Base-by-base conservation (phyloP, 2,113 vertebrate genomes). In the Rhabdornis inornatus region DNA sequence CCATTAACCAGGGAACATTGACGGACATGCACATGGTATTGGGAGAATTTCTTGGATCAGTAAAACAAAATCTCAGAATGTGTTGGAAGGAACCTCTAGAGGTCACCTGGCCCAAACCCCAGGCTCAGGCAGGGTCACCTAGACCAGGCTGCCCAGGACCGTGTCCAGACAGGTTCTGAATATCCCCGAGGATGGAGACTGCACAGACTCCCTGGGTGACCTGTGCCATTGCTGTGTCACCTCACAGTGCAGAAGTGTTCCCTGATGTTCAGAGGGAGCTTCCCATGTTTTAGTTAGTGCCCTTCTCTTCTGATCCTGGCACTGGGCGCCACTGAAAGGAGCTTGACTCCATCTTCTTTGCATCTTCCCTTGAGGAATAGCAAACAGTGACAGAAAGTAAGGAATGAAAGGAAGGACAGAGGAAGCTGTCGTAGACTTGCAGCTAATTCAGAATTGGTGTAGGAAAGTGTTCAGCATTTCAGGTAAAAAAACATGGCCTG, bases 1-100 rank as follows among this genome's bases (percentile, higher is more conserved):
- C 50, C 27, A 5, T 86, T 92, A 84, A 47, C 35, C 64, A n/a
- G 35, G 22, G 55, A 37, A 64, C 45, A 40, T 60, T 87, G 39
- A 23, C 21, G 61, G 70, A 74, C 66, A 47, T 50, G 11, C 2
- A 1, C 24, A 7, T 0, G 0, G 39, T 37, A 42, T 82, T 93
- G 47, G 68, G 15, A 84, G 74, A 11, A 21, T 76, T 17, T 57
- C 53, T 28, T 92, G 70, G 44, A 33, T 63, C 13, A 15, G 17
- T 52, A 35, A 75, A 83, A 77, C 9, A 64, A 60, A 71, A 23
- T n/a, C 55, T 56, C 18, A 33, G 64, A 56, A 18, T 44, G 6
- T 28, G 16, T 10, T 74, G 89, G 56, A 17, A 57, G 50, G 47
- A 57, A 9, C 31, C 15, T 69, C 17, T 60, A 21, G 66, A 83